A percentile compares a stretch with the other conserved stretches of the same genome.
phyloP scores from a whole-genome alignment of 2,797 vertebrate species.

The Alca torda region DNA sequence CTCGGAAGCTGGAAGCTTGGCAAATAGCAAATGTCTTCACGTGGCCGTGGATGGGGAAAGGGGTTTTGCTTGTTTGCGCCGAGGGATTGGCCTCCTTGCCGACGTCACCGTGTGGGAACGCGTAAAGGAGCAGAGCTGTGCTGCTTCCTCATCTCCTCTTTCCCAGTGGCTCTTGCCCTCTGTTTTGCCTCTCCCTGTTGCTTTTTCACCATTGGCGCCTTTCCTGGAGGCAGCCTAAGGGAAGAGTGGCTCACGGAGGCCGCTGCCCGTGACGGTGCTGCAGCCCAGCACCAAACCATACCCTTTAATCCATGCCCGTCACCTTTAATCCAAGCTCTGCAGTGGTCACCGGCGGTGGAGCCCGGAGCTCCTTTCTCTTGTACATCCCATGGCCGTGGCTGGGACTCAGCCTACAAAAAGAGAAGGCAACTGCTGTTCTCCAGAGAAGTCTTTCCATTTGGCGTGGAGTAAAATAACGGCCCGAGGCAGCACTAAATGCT shows the following conservation, averaged over 20 bases:
- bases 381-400: no score
- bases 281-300: neutral
- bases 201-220: neutral
- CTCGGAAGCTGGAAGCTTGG: neutral
- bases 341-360: neutral
- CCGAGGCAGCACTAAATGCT: neutral
- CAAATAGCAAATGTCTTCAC: neutral
- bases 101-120: neutral
- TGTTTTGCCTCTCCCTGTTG: neutral
- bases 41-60: neutral
- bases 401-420: neutral
- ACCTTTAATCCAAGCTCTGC: neutral
- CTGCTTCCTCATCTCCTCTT: fast-evolving
- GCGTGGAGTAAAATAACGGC: neutral
- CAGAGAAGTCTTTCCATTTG: neutral
- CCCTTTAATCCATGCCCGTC: neutral
- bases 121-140: neutral
- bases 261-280: neutral
- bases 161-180: neutral
- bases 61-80: neutral
- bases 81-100: neutral
- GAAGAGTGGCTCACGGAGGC: neutral
- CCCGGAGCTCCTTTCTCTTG: neutral
- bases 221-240: neutral
- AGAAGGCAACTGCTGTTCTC: neutral